These are phyloP conservation scores for Fregata magnificens DNA, from an alignment of 2,113 vertebrate genomes.

Conservation along the genomic window DNA sequence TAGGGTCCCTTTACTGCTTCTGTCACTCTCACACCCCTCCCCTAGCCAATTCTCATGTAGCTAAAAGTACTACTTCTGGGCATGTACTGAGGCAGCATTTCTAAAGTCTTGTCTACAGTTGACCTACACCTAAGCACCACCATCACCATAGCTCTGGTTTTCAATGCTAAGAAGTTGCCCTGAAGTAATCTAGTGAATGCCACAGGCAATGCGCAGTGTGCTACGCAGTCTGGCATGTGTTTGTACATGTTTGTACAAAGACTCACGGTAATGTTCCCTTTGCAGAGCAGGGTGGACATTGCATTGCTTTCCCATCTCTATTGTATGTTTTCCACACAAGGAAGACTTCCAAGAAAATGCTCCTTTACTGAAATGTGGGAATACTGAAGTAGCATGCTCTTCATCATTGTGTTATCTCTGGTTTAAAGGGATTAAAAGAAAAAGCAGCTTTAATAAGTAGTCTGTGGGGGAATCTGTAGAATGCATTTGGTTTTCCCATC, in stretches of 20 bases:
- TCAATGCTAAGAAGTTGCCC: neutral
- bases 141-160: neutral
- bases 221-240: neutral
- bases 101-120: neutral
- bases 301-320: neutral
- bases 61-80: neutral
- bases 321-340: neutral
- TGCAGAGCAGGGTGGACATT: neutral
- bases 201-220: neutral
- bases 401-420: conserved; percentile 22
- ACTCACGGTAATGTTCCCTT: neutral
- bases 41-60: neutral
- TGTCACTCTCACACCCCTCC: neutral
- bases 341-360: neutral
- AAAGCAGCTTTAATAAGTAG: conserved; percentile 59
- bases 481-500: conserved; percentile 23
- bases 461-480: conserved; percentile 19
- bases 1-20: neutral
- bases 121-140: neutral
- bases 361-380: conserved; percentile 10
- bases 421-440: conserved; percentile 16
- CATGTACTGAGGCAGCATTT: neutral
- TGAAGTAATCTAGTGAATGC: neutral
- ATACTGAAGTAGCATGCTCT: conserved; percentile 30
- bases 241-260: neutral